phyloP scores from a whole-genome alignment of 2,888 invertebrate species.

The Hermaeophaga mercurialis region DNA sequence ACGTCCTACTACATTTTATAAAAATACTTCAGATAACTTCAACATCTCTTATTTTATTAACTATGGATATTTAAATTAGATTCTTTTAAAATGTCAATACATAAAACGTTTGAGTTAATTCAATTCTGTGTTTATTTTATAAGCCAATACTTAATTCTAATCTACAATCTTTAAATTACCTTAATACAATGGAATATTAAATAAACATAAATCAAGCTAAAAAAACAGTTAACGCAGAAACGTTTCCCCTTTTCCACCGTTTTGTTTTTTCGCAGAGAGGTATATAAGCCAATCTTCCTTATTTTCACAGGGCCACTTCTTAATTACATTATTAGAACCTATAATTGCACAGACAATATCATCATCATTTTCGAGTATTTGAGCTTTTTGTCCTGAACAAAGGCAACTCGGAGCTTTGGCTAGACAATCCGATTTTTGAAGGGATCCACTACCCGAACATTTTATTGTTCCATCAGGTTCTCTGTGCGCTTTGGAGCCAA shows the following conservation, averaged over 20 bases:
- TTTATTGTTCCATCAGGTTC: neutral
- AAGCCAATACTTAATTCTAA: too few species aligned
- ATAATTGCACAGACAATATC: neutral
- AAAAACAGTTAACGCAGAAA: too few species aligned
- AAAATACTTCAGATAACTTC: too few species aligned
- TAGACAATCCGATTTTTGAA: neutral
- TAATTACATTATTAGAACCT: neutral
- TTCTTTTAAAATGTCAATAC: too few species aligned
- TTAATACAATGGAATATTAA: too few species aligned
- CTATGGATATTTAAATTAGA: too few species aligned
- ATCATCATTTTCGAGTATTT: constrained; percentile 1
- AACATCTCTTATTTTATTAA: too few species aligned
- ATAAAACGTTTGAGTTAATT: too few species aligned
- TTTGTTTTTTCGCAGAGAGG: neutral
- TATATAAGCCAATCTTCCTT: constrained; percentile 8
- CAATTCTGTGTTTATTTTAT: too few species aligned
- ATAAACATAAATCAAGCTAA: too few species aligned
- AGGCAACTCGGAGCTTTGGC: neutral
- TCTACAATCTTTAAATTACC: too few species aligned
- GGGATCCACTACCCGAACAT: neutral
- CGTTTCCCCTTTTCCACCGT: neutral
- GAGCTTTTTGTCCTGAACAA: neutral
- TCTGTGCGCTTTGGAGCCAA: neutral
- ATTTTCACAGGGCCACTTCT: constrained; percentile 6
- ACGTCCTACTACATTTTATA: too few species aligned